phyloP scores from a whole-genome alignment of 1,140 invertebrate genomes.

The Lepidurus apus region DNA sequence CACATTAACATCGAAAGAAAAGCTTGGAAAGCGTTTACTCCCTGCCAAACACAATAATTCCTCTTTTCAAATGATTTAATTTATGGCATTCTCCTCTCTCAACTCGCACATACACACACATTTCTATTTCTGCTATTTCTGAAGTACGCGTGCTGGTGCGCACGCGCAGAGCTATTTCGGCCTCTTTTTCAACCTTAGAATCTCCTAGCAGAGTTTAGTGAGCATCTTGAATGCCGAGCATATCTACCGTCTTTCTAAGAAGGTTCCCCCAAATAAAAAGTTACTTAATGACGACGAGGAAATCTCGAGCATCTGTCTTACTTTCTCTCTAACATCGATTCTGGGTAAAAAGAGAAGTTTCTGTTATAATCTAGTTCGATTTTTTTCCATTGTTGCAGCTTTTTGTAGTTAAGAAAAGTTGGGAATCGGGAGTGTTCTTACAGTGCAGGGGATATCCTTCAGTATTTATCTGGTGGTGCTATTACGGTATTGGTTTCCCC shows the following conservation, averaged over 20 bases:
- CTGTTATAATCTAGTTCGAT: background rate
- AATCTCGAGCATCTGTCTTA: background rate
- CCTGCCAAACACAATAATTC: conserved; percentile 1
- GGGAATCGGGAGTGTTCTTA: no score
- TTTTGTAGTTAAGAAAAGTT: no score
- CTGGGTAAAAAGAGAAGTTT: background rate
- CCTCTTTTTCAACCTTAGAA: background rate
- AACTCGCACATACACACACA: background rate
- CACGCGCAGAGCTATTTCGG: background rate
- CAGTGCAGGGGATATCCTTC: background rate
- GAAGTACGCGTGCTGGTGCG: background rate
- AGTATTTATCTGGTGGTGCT: background rate
- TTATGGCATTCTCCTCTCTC: background rate
- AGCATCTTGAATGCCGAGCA: background rate
- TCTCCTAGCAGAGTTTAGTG: background rate
- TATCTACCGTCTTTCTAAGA: background rate
- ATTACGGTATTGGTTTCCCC: background rate
- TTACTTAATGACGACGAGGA: background rate
- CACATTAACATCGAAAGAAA: background rate
- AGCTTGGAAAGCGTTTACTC: background rate
- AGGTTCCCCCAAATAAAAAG: background rate
- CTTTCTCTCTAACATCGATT: background rate
- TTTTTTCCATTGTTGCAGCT: no score
- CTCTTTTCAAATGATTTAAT: background rate
- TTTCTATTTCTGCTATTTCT: background rate